Evolutionary conservation across 2,113 vertebrate species (phyloP).

Genomic region (Lathamus discolor): DNA sequence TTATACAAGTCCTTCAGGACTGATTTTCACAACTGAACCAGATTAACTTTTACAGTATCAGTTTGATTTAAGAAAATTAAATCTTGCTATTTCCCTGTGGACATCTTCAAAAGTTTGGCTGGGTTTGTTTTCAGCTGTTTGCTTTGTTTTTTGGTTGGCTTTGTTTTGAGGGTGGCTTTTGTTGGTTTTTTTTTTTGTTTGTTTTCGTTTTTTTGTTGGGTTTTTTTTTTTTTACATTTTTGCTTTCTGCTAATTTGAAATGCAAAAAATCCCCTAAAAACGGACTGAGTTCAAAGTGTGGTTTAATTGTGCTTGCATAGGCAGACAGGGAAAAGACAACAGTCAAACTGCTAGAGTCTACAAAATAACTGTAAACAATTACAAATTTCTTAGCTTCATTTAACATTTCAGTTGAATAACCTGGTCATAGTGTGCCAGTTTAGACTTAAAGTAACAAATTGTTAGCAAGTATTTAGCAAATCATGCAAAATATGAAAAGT

Average conservation of each 20-base stretch:
- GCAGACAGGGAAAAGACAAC: not conserved
- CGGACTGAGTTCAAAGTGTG: not conserved
- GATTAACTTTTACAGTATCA: not conserved
- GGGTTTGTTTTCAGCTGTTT: not conserved
- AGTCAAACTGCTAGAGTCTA: not conserved
- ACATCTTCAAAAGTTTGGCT: not conserved
- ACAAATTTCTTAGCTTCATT: not conserved
- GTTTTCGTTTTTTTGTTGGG: no score
- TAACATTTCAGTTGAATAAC: not conserved
- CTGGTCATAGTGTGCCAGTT: not conserved
- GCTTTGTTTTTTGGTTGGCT: not conserved
- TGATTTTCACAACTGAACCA: not conserved
- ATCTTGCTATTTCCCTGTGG: not conserved
- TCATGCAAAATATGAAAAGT: not conserved
- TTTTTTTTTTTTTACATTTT: not conserved
- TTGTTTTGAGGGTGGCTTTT: not conserved
- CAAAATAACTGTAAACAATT: not conserved
- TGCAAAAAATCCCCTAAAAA: not conserved
- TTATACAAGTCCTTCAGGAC: not conserved
- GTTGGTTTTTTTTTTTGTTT: no score
- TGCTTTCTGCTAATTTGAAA: not conserved
- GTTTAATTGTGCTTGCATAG: not conserved
- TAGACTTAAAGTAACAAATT: not conserved
- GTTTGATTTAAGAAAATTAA: not conserved
- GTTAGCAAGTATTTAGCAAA: not conserved